Conservation (phyloP, 2,888 invertebrate genomes). For the Pachliopta kotzebuea region DNA sequence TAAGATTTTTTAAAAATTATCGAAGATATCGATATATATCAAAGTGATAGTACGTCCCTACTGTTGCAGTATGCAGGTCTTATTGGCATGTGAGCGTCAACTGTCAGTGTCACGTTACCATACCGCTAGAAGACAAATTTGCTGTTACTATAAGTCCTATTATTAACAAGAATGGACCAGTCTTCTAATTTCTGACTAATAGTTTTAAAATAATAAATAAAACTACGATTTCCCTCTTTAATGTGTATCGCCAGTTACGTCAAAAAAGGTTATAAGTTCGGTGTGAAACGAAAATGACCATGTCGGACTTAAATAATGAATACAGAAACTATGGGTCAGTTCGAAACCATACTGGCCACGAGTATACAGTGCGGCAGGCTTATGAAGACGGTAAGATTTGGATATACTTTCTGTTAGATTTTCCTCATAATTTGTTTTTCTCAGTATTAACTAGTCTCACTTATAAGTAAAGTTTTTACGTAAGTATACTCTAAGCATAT, state of each 20-base stretch:
- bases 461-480: no score
- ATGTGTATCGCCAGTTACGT: not conserved
- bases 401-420: not conserved
- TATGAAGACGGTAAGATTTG: slow-evolving; percentile 56
- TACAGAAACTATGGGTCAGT: slow-evolving; percentile 44
- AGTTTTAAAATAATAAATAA: not conserved
- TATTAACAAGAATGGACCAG: slow-evolving; percentile 2
- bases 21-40: not conserved
- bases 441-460: no score
- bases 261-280: slow-evolving; percentile 14
- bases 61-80: not conserved
- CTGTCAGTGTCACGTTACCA: slow-evolving; percentile 27
- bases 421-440: not conserved
- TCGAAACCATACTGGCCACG: slow-evolving; percentile 41
- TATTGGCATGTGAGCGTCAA: slow-evolving; percentile 9
- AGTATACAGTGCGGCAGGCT: slow-evolving; percentile 52
- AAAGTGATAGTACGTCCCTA: not conserved
- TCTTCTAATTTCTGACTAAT: slow-evolving; percentile 9
- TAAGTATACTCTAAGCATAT: no score
- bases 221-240: not conserved
- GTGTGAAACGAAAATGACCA: slow-evolving; percentile 55
- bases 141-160: not conserved
- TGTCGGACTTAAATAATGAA: slow-evolving; percentile 50
- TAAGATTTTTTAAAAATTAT: no score
- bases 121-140: not conserved